These are phyloP conservation scores for Clusia tigrina DNA, from an alignment of 2,888 invertebrate genomes.

Conservation along the genomic window DNA sequence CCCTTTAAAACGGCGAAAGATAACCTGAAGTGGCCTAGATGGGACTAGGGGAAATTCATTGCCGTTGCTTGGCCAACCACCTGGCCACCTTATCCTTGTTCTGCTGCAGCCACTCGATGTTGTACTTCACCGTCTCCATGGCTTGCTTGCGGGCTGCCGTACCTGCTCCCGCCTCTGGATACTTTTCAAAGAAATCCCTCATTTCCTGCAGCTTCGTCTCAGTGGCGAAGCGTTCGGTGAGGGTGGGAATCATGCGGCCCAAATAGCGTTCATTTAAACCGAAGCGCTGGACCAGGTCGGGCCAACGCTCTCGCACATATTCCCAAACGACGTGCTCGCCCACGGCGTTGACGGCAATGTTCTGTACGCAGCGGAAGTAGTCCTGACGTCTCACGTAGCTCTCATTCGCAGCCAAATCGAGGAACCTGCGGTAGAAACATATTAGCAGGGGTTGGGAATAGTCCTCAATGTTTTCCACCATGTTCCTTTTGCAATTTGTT, in stretches of 20 bases:
- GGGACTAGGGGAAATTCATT: too few relatives aligned
- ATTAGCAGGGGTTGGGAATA: neutral
- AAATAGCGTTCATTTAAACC: slow-evolving; percentile 81
- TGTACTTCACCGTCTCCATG: slow-evolving; percentile 77
- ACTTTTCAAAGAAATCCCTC: slow-evolving; percentile 74
- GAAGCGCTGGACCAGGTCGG: slow-evolving; percentile 75
- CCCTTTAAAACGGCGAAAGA: too few relatives aligned
- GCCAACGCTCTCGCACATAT: slow-evolving; percentile 81
- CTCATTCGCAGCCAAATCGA: slow-evolving; percentile 76
- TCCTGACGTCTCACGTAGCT: slow-evolving; percentile 81
- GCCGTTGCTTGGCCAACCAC: slow-evolving; percentile 68
- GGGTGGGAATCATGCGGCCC: slow-evolving; percentile 74
- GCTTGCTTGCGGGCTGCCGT: slow-evolving; percentile 75
- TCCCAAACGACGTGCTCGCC: slow-evolving; percentile 83
- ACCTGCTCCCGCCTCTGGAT: slow-evolving; percentile 88
- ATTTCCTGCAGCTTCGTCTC: slow-evolving; percentile 76
- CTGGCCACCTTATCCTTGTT: slow-evolving; percentile 68
- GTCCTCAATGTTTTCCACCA: too few relatives aligned
- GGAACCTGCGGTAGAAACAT: slow-evolving; percentile 70
- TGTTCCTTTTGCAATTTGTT: neutral
- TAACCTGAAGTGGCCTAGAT: too few relatives aligned
- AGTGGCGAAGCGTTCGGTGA: slow-evolving; percentile 75
- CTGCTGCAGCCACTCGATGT: slow-evolving; percentile 78
- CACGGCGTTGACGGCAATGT: slow-evolving; percentile 75
- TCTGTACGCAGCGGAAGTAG: slow-evolving; percentile 74